Percentiles rank a stretch among this genome's conserved stretches.
Conservation (phyloP, 2,797 vertebrate species). For the Pampus argenteus region DNA sequence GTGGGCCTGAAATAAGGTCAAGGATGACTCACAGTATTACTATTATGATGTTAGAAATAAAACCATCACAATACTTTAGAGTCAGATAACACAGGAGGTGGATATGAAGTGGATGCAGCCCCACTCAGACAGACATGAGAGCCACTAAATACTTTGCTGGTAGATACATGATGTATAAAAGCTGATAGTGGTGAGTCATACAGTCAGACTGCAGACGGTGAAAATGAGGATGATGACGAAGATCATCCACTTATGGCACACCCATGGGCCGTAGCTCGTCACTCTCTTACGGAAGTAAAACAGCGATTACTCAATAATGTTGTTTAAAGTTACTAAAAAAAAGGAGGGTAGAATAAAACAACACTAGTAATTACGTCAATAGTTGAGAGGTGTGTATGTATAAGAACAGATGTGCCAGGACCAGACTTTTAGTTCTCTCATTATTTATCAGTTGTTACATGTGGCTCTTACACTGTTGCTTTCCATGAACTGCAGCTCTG, state of each 20-base stretch:
- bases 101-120: neutral
- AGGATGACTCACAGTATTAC: conserved; percentile 1
- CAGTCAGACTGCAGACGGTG: conserved; percentile 33
- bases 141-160: neutral
- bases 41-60: neutral
- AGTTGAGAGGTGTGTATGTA: neutral
- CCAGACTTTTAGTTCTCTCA: neutral
- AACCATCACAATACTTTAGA: neutral
- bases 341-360: no score
- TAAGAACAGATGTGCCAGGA: neutral
- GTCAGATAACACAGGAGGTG: neutral
- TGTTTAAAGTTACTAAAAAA: no score
- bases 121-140: neutral
- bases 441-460: neutral
- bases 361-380: neutral
- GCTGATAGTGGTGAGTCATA: conserved; percentile 23
- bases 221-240: conserved; percentile 13
- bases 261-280: neutral
- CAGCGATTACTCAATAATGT: no score
- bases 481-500: neutral
- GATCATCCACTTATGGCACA: conserved; percentile 13
- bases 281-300: neutral
- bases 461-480: no score
- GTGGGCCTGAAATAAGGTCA: conserved; percentile 24
- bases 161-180: conserved; percentile 1